These are phyloP conservation scores for Zootoca vivipara DNA, from an alignment of 2,113 vertebrate genomes.

Conservation along the genomic window DNA sequence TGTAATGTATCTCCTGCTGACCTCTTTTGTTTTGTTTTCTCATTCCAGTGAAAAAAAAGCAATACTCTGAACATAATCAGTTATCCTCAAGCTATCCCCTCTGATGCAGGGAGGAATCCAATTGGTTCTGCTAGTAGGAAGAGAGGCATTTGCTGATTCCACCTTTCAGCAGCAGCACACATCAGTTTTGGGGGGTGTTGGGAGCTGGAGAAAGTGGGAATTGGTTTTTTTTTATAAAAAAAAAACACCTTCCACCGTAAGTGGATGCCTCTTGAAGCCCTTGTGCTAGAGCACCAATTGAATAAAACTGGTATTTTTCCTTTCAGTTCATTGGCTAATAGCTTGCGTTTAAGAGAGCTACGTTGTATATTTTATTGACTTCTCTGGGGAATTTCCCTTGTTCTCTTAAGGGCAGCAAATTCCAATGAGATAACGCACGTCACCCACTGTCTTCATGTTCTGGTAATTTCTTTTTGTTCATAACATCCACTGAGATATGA, in stretches of 20 bases:
- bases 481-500: constrained; percentile 49
- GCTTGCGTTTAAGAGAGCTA: too few relatives aligned
- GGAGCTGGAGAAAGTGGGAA: too few relatives aligned
- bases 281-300: too few relatives aligned
- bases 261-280: too few relatives aligned
- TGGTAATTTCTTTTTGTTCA: constrained; percentile 51
- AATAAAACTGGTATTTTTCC: not conserved
- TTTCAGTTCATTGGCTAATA: not conserved
- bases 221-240: too few relatives aligned
- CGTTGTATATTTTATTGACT: not conserved
- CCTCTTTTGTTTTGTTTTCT: not conserved
- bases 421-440: constrained; percentile 45
- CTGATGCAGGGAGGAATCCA: too few relatives aligned
- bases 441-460: constrained; percentile 37
- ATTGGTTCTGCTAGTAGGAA: too few relatives aligned
- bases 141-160: too few relatives aligned
- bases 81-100: not conserved
- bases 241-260: too few relatives aligned
- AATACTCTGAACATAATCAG: not conserved
- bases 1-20: not conserved
- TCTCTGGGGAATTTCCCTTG: not conserved
- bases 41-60: not conserved
- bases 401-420: not conserved
- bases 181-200: too few relatives aligned
- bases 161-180: too few relatives aligned